These are phyloP conservation scores for Scaptomyza graminum DNA, from an alignment of 1,140 invertebrate species.

Conservation along the genomic window DNA sequence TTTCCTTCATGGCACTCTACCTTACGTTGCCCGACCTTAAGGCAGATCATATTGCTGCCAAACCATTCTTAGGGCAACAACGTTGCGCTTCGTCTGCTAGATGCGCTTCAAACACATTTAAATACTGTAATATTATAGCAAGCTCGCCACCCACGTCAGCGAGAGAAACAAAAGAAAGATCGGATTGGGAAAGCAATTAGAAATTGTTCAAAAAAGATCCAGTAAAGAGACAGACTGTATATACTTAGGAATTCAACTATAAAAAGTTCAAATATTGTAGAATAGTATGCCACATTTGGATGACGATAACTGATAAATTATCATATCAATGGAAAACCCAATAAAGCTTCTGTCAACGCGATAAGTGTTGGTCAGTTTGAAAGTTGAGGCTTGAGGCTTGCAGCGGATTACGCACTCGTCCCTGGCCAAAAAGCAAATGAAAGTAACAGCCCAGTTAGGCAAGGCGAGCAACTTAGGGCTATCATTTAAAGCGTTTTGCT, in stretches of 20 bases:
- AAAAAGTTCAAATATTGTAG: no score
- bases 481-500: background rate
- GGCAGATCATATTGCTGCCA: background rate
- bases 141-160: constrained; percentile 43
- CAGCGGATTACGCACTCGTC: constrained; percentile 16
- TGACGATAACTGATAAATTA: constrained; percentile 18
- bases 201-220: background rate
- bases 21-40: background rate
- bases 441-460: constrained; percentile 1
- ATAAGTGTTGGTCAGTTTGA: constrained; percentile 37
- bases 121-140: constrained; percentile 52
- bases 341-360: constrained; percentile 9
- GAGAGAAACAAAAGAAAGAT: background rate
- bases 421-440: constrained; percentile 2
- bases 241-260: no score
- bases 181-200: background rate
- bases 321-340: constrained; percentile 8
- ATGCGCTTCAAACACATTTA: constrained; percentile 28
- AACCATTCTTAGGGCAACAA: background rate
- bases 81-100: constrained; percentile 29
- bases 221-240: no score
- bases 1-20: no score
- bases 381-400: constrained; percentile 7
- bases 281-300: background rate
- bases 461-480: constrained; percentile 1